phyloP scores from a whole-genome alignment of 2,113 vertebrate genomes.

The Dipodomys ordii region DNA sequence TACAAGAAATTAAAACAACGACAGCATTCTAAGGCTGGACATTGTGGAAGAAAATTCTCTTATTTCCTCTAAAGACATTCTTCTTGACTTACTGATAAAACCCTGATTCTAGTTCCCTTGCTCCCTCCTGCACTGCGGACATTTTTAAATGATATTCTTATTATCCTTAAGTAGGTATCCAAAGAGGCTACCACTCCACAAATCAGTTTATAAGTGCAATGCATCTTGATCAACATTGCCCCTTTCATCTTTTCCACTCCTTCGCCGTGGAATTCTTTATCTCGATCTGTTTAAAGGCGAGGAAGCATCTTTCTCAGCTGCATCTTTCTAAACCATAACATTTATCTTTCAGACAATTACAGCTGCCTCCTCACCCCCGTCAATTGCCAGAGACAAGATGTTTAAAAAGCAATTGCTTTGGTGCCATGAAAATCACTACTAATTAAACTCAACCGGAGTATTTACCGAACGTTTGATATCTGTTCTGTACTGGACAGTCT shows the following conservation, averaged over 20 bases:
- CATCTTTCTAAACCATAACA: neutral
- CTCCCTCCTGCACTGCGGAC: neutral
- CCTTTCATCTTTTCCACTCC: neutral
- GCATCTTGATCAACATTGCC: too few species aligned
- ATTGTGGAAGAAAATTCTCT: neutral
- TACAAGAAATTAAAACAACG: neutral
- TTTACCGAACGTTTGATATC: slow-evolving; percentile 61
- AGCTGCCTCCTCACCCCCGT: neutral
- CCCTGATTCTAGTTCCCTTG: neutral
- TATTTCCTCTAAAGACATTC: neutral
- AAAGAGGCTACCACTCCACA: too few species aligned
- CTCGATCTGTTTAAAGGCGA: neutral
- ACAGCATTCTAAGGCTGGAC: neutral
- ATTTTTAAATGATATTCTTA: too few species aligned
- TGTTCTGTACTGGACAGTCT: slow-evolving; percentile 53
- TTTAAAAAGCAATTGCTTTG: slow-evolving; percentile 65
- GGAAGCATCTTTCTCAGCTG: neutral
- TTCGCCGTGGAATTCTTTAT: neutral
- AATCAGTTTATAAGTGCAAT: too few species aligned
- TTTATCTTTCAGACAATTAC: neutral
- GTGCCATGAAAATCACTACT: slow-evolving; percentile 52
- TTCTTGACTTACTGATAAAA: neutral
- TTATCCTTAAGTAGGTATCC: too few species aligned
- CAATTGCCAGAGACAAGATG: slow-evolving; percentile 32
- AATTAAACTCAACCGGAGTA: slow-evolving; percentile 68